Evolutionary conservation across 2,888 invertebrate genomes (phyloP).

Genomic region (Oegoconia quadripuncta): DNA sequence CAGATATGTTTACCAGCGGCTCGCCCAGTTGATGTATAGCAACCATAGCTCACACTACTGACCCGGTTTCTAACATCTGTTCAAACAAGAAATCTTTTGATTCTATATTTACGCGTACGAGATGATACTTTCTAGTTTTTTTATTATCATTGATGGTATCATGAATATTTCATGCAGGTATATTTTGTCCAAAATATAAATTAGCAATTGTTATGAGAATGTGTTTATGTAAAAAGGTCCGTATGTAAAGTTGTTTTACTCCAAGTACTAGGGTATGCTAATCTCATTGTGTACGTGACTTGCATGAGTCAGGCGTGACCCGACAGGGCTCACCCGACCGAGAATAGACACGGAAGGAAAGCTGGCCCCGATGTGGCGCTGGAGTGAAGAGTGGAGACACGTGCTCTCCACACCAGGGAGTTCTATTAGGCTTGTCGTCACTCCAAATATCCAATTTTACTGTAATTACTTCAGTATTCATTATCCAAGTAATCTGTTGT

Average conservation of each 20-base stretch:
- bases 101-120: constrained; percentile 32
- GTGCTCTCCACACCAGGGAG: too few relatives aligned
- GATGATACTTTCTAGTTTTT: constrained; percentile 17
- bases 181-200: too few relatives aligned
- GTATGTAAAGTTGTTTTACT: constrained; percentile 40
- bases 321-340: constrained; percentile 46
- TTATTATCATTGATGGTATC: constrained; percentile 22
- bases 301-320: constrained; percentile 66
- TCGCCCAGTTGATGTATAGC: constrained; percentile 53
- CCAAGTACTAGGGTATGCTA: constrained; percentile 47
- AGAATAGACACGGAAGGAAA: constrained; percentile 77
- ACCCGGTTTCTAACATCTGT: constrained; percentile 62
- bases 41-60: constrained; percentile 58
- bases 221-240: constrained; percentile 14
- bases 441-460: too few relatives aligned
- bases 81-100: constrained; percentile 52
- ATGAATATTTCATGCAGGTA: neutral
- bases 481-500: too few relatives aligned
- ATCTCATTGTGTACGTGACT: constrained; percentile 63
- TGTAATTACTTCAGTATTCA: too few relatives aligned
- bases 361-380: constrained; percentile 51
- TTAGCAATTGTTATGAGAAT: constrained; percentile 31
- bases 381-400: constrained; percentile 55
- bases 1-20: constrained; percentile 59
- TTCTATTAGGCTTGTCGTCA: too few relatives aligned